phyloP scores from a whole-genome alignment of 2,888 invertebrate genomes.

The Leucophenga montana region DNA sequence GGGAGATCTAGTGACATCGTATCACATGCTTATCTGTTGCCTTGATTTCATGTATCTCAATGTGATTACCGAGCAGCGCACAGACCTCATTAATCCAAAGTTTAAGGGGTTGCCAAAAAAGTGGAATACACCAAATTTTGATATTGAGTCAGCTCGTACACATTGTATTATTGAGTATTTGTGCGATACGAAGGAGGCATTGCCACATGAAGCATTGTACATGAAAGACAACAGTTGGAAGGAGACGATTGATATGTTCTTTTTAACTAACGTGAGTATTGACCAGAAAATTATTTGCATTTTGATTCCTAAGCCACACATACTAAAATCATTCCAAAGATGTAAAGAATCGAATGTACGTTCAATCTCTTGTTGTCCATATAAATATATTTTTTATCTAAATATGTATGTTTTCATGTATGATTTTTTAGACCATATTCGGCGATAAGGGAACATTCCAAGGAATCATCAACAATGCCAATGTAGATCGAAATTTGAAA shows the following conservation, averaged over 20 bases:
- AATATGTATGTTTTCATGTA: background rate
- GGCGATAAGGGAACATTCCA: conserved; percentile 82
- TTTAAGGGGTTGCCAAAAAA: conserved; percentile 85
- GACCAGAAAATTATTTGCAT: too few species aligned
- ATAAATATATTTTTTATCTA: too few species aligned
- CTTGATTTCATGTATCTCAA: conserved; percentile 93
- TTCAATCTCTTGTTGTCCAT: background rate
- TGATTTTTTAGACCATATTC: conserved; percentile 77
- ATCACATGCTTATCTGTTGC: conserved; percentile 91
- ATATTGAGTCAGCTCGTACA: conserved; percentile 74
- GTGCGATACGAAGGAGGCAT: conserved; percentile 86
- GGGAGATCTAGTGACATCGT: conserved; percentile 95
- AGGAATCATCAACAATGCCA: conserved; percentile 83
- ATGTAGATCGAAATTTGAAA: conserved; percentile 90
- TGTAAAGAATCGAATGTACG: too few species aligned
- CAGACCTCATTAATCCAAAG: conserved; percentile 88
- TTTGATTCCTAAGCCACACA: too few species aligned
- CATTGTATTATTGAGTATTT: conserved; percentile 88
- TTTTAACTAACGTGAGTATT: conserved; percentile 62
- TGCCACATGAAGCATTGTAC: conserved; percentile 89
- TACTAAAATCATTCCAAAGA: too few species aligned
- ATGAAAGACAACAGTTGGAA: conserved; percentile 92
- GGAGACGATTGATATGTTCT: conserved; percentile 80
- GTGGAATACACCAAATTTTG: conserved; percentile 77
- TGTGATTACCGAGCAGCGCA: conserved; percentile 84